Percentiles rank a stretch among this genome's conserved stretches.
Conservation (phyloP, 2,888 invertebrate genomes). For the Dysmachus trigonus region DNA sequence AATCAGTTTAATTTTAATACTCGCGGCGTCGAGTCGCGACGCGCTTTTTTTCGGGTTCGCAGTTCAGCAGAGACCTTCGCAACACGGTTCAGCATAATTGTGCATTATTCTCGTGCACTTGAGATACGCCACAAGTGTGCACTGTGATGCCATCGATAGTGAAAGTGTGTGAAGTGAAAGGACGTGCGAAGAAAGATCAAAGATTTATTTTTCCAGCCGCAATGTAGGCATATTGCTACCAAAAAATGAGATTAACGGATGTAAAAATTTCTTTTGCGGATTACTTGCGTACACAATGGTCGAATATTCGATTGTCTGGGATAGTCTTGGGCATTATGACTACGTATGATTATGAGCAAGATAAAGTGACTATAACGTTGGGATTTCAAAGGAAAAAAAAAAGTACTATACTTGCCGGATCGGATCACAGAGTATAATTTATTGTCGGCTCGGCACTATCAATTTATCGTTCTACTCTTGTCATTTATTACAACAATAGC, state of each 20-base stretch:
- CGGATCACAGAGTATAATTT: not conserved
- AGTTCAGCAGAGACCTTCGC: not conserved
- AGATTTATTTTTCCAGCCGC: not conserved
- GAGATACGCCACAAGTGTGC: not conserved
- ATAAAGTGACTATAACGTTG: not conserved
- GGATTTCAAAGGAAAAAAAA: not conserved
- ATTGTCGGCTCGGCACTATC: not conserved
- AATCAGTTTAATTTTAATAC: constrained; percentile 23
- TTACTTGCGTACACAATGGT: not conserved
- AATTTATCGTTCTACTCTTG: not conserved
- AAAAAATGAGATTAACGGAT: not conserved
- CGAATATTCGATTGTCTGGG: not conserved
- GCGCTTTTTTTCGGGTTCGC: not conserved
- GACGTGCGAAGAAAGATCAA: not conserved
- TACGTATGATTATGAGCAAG: not conserved
- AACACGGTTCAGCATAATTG: not conserved
- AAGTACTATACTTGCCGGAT: not conserved
- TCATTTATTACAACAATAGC: not conserved
- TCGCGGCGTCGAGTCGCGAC: constrained; percentile 31
- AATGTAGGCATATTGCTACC: not conserved
- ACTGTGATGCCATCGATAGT: constrained; percentile 2
- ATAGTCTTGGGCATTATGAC: not conserved
- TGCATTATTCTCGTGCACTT: not conserved
- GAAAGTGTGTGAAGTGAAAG: constrained; percentile 8
- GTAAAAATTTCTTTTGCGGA: not conserved